Conservation (phyloP, 2,113 vertebrate genomes). For the Dinomys branickii region DNA sequence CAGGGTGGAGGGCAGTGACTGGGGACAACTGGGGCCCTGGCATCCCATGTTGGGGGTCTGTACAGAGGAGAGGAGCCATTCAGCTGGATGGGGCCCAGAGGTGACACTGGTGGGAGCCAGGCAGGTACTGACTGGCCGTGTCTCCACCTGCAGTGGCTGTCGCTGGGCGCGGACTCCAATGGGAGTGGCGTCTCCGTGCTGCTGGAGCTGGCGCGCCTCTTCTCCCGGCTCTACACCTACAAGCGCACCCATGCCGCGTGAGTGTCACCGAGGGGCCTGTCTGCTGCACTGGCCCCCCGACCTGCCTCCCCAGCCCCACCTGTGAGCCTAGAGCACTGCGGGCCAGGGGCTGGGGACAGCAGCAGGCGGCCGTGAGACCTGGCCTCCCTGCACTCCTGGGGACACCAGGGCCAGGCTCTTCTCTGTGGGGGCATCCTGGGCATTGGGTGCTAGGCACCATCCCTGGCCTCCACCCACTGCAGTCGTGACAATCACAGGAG, state of each 20-base stretch:
- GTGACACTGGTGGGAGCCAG: accelerated
- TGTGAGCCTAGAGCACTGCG: background rate
- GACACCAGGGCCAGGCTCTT: background rate
- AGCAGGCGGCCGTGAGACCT: background rate
- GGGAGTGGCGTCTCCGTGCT: conserved; percentile 95
- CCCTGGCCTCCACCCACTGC: background rate
- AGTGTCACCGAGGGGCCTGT: conserved; percentile 39
- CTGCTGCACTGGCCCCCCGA: background rate
- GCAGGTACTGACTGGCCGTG: background rate
- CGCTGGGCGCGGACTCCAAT: conserved; percentile 96
- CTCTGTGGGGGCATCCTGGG: background rate
- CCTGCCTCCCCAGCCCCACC: background rate
- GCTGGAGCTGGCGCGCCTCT: conserved; percentile 96
- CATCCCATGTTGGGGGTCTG: background rate
- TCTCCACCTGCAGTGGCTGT: conserved; percentile 92
- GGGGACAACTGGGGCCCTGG: background rate
- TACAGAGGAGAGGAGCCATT: background rate
- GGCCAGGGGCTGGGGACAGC: no score
- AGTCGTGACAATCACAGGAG: accelerated
- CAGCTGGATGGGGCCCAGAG: background rate
- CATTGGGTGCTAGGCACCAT: accelerated
- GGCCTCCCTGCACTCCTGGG: background rate
- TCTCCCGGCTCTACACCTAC: conserved; percentile 98
- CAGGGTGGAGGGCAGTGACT: background rate
- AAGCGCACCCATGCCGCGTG: conserved; percentile 97